Conservation (phyloP, 2,113 vertebrate genomes). For the Athene noctua region DNA sequence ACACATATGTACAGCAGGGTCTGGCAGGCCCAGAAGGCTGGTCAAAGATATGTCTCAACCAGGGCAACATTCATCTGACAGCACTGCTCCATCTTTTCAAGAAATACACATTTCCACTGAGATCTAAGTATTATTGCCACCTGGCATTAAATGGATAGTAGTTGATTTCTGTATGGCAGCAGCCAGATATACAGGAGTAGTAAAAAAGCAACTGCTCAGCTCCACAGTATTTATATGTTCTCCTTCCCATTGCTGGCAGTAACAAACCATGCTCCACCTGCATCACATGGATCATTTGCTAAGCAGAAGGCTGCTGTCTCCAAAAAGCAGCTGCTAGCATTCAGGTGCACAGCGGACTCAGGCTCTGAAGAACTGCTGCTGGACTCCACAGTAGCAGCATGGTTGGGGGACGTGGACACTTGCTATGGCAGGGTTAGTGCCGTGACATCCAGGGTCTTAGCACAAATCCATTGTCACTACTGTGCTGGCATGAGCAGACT, state of each 20-base stretch:
- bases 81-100: not conserved
- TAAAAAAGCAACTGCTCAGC: not conserved
- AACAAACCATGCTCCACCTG: not conserved
- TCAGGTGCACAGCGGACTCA: not conserved
- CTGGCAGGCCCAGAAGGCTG: not conserved
- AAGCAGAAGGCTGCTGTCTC: not conserved
- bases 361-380: not conserved
- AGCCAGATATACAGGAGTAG: not conserved
- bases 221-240: not conserved
- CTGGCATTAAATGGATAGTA: not conserved
- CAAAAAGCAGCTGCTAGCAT: not conserved
- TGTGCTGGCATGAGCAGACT: not conserved
- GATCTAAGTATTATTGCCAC: not conserved
- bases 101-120: not conserved
- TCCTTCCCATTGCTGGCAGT: not conserved
- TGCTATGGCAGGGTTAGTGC: not conserved
- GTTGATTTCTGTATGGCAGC: not conserved
- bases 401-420: not conserved
- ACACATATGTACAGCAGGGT: not conserved
- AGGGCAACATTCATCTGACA: not conserved
- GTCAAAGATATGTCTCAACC: not conserved
- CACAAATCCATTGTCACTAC: fast-evolving
- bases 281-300: not conserved
- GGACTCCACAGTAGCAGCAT: not conserved
- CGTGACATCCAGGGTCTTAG: not conserved